phyloP scores from a whole-genome alignment of 2,797 vertebrate species.

The Leptoclinus maculatus region DNA sequence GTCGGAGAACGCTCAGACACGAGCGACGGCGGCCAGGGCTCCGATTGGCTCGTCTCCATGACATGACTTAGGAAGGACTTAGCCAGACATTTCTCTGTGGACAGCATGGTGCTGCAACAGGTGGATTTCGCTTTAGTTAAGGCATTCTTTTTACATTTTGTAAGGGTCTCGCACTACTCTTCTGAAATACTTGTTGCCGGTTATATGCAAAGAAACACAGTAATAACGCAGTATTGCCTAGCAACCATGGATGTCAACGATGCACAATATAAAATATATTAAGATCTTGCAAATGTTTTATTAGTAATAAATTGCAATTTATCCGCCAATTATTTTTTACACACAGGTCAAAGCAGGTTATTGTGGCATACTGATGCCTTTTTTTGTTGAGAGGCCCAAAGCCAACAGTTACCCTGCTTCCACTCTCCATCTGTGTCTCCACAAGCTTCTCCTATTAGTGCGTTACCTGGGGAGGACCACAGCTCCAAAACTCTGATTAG shows the following conservation, averaged over 20 bases:
- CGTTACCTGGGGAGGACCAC: conserved; percentile 71
- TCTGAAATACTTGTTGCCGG: too few relatives aligned
- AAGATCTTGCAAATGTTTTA: background rate
- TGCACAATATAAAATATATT: too few relatives aligned
- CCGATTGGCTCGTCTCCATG: background rate
- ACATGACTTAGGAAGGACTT: background rate
- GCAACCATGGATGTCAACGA: too few relatives aligned
- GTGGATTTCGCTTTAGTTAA: background rate
- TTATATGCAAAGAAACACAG: too few relatives aligned
- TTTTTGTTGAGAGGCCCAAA: conserved; percentile 41
- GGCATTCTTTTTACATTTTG: too few relatives aligned
- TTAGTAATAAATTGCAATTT: background rate
- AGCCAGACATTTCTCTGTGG: background rate
- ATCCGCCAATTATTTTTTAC: background rate
- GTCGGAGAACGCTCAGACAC: background rate
- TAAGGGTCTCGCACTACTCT: too few relatives aligned
- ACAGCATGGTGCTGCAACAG: background rate
- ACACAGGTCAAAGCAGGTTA: conserved; percentile 33
- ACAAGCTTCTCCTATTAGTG: conserved; percentile 66
- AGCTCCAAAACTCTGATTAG: conserved; percentile 80
- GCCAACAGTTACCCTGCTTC: conserved; percentile 60
- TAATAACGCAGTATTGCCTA: too few relatives aligned
- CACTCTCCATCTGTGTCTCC: conserved; percentile 63
- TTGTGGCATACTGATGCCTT: background rate
- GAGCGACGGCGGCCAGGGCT: background rate